Percentiles rank a stretch among this genome's conserved stretches.
These are phyloP conservation scores for Dermatemys mawii DNA, from an alignment of 2,113 vertebrate genomes.

Conservation along the genomic window DNA sequence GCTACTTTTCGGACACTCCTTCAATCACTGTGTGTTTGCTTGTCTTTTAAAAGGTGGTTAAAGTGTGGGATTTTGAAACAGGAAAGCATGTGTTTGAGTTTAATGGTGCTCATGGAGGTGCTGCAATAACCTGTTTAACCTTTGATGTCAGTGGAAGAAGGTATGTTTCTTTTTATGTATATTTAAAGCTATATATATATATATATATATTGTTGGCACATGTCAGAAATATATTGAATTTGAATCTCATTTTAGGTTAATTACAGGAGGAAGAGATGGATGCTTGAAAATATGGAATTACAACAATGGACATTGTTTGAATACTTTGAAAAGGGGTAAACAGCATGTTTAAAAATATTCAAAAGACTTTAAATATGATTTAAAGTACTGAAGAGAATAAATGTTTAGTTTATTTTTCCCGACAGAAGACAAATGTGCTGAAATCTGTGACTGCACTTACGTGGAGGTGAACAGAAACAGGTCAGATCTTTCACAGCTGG, in stretches of 20 bases:
- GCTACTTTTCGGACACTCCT: neutral
- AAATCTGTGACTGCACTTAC: constrained; percentile 81
- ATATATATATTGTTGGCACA: neutral
- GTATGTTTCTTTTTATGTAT: constrained; percentile 6
- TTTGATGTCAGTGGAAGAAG: constrained; percentile 81
- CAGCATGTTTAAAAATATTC: neutral
- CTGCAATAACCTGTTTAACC: constrained; percentile 79
- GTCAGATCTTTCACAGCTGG: constrained; percentile 66
- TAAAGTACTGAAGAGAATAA: neutral
- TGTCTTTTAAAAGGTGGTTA: constrained; percentile 70
- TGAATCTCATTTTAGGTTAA: constrained; percentile 64
- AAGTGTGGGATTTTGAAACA: constrained; percentile 83
- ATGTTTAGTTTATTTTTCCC: neutral
- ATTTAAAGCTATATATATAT: neutral
- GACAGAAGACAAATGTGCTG: constrained; percentile 71
- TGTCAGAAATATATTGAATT: neutral
- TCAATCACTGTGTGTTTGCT: neutral
- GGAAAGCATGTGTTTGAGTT: constrained; percentile 80
- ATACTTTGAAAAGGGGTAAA: constrained; percentile 74
- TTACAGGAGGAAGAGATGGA: constrained; percentile 79
- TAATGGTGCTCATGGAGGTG: constrained; percentile 58
- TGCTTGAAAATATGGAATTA: constrained; percentile 81
- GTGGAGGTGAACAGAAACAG: constrained; percentile 78
- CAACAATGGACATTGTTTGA: constrained; percentile 75
- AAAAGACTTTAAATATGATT: neutral